phyloP scores from a whole-genome alignment of 2,113 vertebrate species.

The Struthio camelus region DNA sequence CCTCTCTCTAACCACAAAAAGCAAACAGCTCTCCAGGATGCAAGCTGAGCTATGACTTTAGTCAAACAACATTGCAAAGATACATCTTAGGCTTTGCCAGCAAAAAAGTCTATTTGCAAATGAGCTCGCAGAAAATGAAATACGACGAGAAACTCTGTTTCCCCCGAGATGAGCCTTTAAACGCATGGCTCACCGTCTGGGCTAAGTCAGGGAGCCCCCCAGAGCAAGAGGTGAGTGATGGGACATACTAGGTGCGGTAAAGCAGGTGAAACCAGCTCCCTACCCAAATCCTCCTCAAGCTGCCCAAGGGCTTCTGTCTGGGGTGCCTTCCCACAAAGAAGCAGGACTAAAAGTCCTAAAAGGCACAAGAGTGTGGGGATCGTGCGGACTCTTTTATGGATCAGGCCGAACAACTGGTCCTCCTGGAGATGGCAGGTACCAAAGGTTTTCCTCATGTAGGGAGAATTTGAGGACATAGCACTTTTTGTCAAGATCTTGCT shows the following conservation, averaged over 20 bases:
- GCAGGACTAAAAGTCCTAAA: neutral
- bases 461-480: neutral
- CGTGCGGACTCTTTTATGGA: neutral
- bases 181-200: neutral
- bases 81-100: neutral
- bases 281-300: neutral
- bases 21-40: slow-evolving; percentile 30
- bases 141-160: neutral
- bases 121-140: neutral
- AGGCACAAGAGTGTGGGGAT: neutral
- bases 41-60: neutral
- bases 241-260: neutral
- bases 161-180: neutral
- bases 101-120: neutral
- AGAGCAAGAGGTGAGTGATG: neutral
- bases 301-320: neutral
- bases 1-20: neutral
- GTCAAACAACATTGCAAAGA: neutral
- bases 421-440: neutral
- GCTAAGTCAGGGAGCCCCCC: neutral
- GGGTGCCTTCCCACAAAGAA: slow-evolving; percentile 22
- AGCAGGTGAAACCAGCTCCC: slow-evolving; percentile 33
- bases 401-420: neutral
- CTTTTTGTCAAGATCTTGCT: neutral
- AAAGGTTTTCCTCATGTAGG: neutral